These are phyloP conservation scores for Heliocidaris tuberculata DNA, from an alignment of 35 echinoderm and acorn worm genomes.

Conservation along the genomic window DNA sequence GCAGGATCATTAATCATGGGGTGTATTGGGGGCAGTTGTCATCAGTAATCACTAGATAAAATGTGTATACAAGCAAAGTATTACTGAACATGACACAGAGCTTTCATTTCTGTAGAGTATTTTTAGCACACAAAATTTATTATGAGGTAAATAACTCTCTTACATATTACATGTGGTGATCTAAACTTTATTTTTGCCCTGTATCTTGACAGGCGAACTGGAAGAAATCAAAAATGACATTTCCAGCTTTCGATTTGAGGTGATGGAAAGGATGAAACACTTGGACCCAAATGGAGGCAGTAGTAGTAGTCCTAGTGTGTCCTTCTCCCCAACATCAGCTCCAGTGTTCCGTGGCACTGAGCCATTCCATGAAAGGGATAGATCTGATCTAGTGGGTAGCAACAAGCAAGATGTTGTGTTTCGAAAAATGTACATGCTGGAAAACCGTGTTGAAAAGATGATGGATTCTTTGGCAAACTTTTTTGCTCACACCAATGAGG, in stretches of 20 bases:
- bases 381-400: not conserved
- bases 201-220: conserved; percentile 64
- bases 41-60: no score
- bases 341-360: not conserved
- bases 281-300: not conserved
- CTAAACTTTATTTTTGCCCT: not conserved
- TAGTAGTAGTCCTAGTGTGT: not conserved
- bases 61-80: no score
- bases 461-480: not conserved
- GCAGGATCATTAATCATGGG: no score
- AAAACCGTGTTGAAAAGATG: not conserved
- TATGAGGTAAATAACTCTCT: no score
- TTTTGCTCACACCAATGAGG: not conserved
- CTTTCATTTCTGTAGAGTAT: no score
- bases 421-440: conserved; percentile 6
- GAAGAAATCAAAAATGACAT: conserved; percentile 99
- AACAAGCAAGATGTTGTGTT: not conserved
- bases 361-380: not conserved
- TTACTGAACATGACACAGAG: no score
- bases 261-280: conserved; percentile 62
- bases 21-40: no score
- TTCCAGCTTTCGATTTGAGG: conserved; percentile 85
- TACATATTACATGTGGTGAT: no score
- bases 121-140: no score
- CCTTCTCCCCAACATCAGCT: not conserved